These are phyloP conservation scores for Hirudinaria manillensis DNA, from an alignment of 2,888 invertebrate genomes.

Conservation along the genomic window DNA sequence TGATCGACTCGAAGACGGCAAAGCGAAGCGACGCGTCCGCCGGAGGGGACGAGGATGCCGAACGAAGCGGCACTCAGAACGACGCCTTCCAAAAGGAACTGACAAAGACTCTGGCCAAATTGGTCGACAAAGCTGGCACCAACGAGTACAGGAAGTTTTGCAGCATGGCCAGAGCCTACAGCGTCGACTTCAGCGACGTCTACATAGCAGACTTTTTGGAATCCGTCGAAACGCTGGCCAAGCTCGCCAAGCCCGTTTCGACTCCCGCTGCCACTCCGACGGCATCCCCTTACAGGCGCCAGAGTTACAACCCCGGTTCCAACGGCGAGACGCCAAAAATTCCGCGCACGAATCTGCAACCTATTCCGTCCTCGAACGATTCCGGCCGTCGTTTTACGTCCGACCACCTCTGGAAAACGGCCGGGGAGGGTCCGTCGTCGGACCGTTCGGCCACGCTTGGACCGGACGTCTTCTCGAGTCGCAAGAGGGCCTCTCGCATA, in stretches of 20 bases:
- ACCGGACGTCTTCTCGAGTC: background rate
- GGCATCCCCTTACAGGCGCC: background rate
- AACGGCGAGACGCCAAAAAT: background rate
- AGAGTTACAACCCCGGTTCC: background rate
- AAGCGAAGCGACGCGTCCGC: background rate
- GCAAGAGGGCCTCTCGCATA: background rate
- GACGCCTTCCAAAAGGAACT: constrained; percentile 4
- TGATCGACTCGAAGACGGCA: constrained; percentile 12
- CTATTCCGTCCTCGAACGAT: background rate
- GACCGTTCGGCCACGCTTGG: background rate
- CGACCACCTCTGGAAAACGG: background rate
- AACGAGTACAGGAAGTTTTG: constrained; percentile 22
- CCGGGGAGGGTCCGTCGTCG: background rate
- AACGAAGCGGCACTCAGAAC: background rate
- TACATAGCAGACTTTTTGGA: constrained; percentile 28
- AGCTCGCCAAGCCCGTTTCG: constrained; percentile 9
- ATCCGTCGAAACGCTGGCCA: constrained; percentile 20
- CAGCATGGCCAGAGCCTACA: constrained; percentile 15
- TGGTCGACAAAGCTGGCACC: constrained; percentile 16
- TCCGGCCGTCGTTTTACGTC: background rate
- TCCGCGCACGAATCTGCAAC: background rate
- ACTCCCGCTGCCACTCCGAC: background rate
- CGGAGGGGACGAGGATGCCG: background rate
- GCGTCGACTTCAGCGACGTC: constrained; percentile 18
- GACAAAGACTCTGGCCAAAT: constrained; percentile 2